phyloP scores from a whole-genome alignment of 35 echinoderm and acorn worm genomes.

The Apostichopus parvimensis region DNA sequence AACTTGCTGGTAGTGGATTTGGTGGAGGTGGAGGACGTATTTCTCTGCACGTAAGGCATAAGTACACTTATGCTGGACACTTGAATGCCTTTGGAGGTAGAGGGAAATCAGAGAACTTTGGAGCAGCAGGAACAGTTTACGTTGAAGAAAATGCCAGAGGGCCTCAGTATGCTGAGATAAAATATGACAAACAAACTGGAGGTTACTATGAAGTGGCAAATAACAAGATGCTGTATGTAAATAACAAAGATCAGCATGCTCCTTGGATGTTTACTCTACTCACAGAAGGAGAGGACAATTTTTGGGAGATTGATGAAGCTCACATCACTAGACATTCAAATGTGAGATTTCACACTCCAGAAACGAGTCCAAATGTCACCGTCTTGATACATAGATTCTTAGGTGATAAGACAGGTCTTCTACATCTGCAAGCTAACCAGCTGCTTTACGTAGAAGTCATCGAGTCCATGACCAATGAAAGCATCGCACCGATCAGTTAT shows the following conservation, averaged over 20 bases:
- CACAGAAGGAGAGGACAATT: slow-evolving; percentile 68
- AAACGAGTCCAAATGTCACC: slow-evolving; percentile 67
- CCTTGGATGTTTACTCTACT: slow-evolving; percentile 91
- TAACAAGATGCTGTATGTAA: slow-evolving; percentile 71
- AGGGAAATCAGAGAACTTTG: slow-evolving; percentile 48
- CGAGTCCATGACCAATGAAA: slow-evolving; percentile 85
- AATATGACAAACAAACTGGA: slow-evolving; percentile 77
- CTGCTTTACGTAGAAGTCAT: slow-evolving; percentile 80
- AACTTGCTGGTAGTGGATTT: too few species aligned
- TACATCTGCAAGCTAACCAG: slow-evolving; percentile 72
- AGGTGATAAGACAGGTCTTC: slow-evolving; percentile 82
- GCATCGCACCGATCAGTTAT: slow-evolving; percentile 83
- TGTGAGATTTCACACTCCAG: slow-evolving; percentile 76
- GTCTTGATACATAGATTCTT: slow-evolving; percentile 85
- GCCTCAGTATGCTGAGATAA: slow-evolving; percentile 88
- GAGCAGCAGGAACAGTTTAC: slow-evolving; percentile 84
- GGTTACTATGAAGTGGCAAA: slow-evolving; percentile 64
- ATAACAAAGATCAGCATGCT: slow-evolving; percentile 78
- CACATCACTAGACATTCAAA: slow-evolving; percentile 90
- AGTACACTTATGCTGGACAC: slow-evolving; percentile 68
- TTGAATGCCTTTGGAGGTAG: slow-evolving; percentile 73
- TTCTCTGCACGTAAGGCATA: slow-evolving; percentile 72
- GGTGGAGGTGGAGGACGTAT: too few species aligned
- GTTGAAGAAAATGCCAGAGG: slow-evolving; percentile 86
- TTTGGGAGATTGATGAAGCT: slow-evolving; percentile 84